A percentile compares a stretch with the other conserved stretches of the same genome.
Evolutionary conservation across 2,888 invertebrate genomes (phyloP).

Genomic region (Spicauda simplicius): DNA sequence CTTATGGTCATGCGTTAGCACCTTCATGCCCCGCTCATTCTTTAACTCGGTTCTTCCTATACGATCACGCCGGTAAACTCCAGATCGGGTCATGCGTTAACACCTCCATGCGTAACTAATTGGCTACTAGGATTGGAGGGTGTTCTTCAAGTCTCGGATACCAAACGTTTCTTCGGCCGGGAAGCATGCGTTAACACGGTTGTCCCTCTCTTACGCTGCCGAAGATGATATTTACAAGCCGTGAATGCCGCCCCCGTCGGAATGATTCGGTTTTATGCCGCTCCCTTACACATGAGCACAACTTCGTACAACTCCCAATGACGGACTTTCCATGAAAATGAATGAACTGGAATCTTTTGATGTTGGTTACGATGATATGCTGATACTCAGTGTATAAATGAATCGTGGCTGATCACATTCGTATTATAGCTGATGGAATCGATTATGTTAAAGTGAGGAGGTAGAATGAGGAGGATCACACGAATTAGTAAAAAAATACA

Average conservation of each 20-base stretch:
- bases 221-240: constrained; percentile 56
- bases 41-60: constrained; percentile 25
- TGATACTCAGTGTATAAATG: constrained; percentile 6
- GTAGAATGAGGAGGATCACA: constrained; percentile 59
- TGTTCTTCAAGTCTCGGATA: constrained; percentile 37
- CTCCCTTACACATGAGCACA: constrained; percentile 12
- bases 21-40: constrained; percentile 41
- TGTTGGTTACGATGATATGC: constrained; percentile 43
- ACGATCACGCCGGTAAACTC: constrained; percentile 20
- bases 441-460: constrained; percentile 57
- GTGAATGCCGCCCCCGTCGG: constrained; percentile 9
- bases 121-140: constrained; percentile 28
- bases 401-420: constrained; percentile 21
- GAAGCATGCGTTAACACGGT: constrained; percentile 47
- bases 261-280: constrained; percentile 12
- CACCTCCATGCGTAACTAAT: constrained; percentile 51
- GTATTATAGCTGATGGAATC: constrained; percentile 80
- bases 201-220: constrained; percentile 56
- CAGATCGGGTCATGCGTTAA: constrained; percentile 54
- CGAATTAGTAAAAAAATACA: constrained; percentile 79
- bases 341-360: constrained; percentile 35
- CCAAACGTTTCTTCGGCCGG: constrained; percentile 37
- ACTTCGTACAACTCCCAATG: constrained; percentile 40
- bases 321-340: constrained; percentile 45
- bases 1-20: constrained; percentile 44